Evolutionary conservation across 1,140 invertebrate genomes (phyloP), one percentile per base, ranked within the genome.

Genomic region (Battus philenor): DNA sequence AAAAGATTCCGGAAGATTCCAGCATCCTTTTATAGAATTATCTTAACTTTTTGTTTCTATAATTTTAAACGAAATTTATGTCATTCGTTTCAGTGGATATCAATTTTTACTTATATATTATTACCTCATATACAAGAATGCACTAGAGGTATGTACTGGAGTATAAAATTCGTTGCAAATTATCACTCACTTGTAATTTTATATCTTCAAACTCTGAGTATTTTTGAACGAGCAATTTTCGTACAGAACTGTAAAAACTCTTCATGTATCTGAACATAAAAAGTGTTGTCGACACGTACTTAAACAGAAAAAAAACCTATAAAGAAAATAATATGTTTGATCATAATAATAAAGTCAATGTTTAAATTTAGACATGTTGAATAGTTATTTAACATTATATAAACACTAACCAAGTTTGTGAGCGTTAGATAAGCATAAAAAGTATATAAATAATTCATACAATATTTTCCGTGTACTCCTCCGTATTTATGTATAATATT

Each of bases 181-280:
- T n/a, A n/a, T n/a, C n/a, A n/a, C 24, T 44, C 22, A 80, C 76
- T 73, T 84, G 70, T 32, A 85, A 48, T 32, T 73, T 52, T 48
- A 85, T 56, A 9, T 85, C 78, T 41, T 85, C 75, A 17, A 78
- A 17, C 44, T 81, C 68, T 12, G 47, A 56, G 59, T 71, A 54
- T 29, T 75, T 74, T 11, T 54, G 45, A 50, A 52, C 63, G 18
- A 74, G 49, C 30, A 64, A 55, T 20, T 76, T 59, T 12, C 61
- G 56, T 8, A 73, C 74, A 3, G 58, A 56, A 15, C 47, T 22
- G 31, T 75, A 73, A 20, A 71, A 52, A 38, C 60, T 63, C 39
- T 56, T 76, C 33, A 81, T 41, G 17, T 72, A 61, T 32, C 67
- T 76, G 47, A 64, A 66, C 63, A 77, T 54, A 45, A 69, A 81